Evolutionary conservation across 1,140 invertebrate species (phyloP), one percentile per base, ranked within the genome.

Genomic region (Drosophila lacteicornis): DNA sequence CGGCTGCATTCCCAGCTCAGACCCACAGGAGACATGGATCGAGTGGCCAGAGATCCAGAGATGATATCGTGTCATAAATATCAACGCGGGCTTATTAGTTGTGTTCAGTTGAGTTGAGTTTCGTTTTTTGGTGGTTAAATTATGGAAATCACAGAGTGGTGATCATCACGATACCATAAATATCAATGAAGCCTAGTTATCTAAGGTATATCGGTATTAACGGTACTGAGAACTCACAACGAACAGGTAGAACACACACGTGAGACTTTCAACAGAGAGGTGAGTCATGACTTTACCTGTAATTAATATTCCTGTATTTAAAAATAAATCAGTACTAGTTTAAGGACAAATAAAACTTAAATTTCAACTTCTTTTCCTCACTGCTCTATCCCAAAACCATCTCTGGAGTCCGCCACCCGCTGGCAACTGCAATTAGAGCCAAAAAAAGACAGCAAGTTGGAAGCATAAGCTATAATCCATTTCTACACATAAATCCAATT

Each of bases 401-500:
- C 15, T 27, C 6, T 15, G 47, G 47, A 19, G 2, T 12, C 13
- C 6, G 13, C 22, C 66, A 71, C 38, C 66, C 45, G 27, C 67
- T 51, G 55, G 67, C 70, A 56, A 58, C 53, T 80, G 68, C 84
- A 88, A 87, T 87, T 87, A 87, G 86, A 78, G 51, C 49, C 60
- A 27, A 65, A 61, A 61, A 68, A 73, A 62, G 45, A 30, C 62
- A 43, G 50, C 49, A 77, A 79, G 57, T 88, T 53, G 63, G 50
- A 75, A 73, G 71, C 81, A 81, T 90, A 81, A 90, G 86, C 86
- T 76, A 69, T 82, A 90, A 90, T 90, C 82, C 79, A 82, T 84
- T 90, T 76, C 71, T 82, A 91, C 86, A 91, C 82, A 91, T 91
- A 91, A 91, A 91, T 91, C 86, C 86, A 91, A 91, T 91, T 91